These are phyloP conservation scores for Brenthis ino DNA, from an alignment of 2,888 invertebrate genomes.

Conservation along the genomic window DNA sequence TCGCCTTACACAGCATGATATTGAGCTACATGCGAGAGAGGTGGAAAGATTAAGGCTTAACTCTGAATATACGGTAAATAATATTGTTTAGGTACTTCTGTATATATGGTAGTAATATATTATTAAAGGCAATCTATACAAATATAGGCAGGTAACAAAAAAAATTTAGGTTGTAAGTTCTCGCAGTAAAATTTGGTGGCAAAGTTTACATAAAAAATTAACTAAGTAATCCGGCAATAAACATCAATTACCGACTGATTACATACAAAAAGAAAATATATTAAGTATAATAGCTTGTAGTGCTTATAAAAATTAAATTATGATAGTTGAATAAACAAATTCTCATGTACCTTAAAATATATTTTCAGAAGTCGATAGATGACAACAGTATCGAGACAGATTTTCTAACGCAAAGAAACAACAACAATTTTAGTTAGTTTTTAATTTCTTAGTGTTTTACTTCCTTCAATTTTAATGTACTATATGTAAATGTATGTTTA, in stretches of 20 bases:
- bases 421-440: slow-evolving; percentile 42
- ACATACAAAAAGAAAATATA: too few relatives aligned
- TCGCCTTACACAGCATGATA: slow-evolving; percentile 64
- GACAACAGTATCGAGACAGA: slow-evolving; percentile 43
- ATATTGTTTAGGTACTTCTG: neutral
- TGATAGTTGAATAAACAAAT: too few relatives aligned
- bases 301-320: neutral
- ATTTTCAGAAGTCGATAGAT: slow-evolving; percentile 50
- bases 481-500: slow-evolving; percentile 9
- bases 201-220: too few relatives aligned
- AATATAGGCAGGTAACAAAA: too few relatives aligned
- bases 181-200: too few relatives aligned
- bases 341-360: neutral
- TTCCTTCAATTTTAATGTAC: too few relatives aligned
- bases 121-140: too few relatives aligned
- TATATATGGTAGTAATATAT: too few relatives aligned
- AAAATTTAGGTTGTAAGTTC: too few relatives aligned
- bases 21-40: slow-evolving; percentile 63
- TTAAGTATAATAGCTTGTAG: neutral
- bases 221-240: too few relatives aligned
- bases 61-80: slow-evolving; percentile 50
- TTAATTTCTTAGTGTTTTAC: slow-evolving; percentile 4
- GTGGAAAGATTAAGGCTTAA: slow-evolving; percentile 52
- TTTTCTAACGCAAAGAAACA: slow-evolving; percentile 44
- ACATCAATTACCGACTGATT: too few relatives aligned